phyloP scores from a whole-genome alignment of 2,888 invertebrate genomes.

The Troides aeacus region DNA sequence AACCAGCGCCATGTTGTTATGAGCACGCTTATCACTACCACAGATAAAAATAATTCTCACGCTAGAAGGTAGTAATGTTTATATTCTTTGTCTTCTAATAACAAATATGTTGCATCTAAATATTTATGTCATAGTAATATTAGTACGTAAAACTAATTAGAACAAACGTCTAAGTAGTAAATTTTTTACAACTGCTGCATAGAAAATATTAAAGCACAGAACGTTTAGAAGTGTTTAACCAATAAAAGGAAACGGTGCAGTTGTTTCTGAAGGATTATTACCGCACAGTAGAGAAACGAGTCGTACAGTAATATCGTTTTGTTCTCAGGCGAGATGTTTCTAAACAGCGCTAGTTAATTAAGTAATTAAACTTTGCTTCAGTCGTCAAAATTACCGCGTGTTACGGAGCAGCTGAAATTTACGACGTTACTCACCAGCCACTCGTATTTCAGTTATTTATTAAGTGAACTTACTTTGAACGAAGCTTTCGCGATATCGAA shows the following conservation, averaged over 20 bases:
- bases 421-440: conserved; percentile 12
- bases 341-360: conserved; percentile 10
- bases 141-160: background rate
- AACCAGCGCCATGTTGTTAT: no score
- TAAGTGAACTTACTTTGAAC: conserved; percentile 7
- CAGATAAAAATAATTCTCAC: no score
- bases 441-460: conserved; percentile 8
- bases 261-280: conserved; percentile 1
- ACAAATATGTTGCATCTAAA: no score
- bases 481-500: conserved; percentile 3
- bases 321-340: conserved; percentile 1
- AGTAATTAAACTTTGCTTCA: conserved; percentile 22
- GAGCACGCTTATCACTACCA: no score
- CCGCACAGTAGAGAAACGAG: background rate
- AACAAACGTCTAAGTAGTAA: background rate
- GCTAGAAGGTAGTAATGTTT: no score
- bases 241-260: background rate
- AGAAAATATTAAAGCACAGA: background rate
- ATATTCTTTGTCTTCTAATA: no score
- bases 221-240: background rate
- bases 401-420: conserved; percentile 23
- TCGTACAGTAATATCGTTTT: conserved; percentile 1
- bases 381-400: conserved; percentile 20
- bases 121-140: no score
- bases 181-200: background rate